These are phyloP conservation scores for Drosophila nigromelanica DNA, from an alignment of 1,140 invertebrate species.

Conservation along the genomic window DNA sequence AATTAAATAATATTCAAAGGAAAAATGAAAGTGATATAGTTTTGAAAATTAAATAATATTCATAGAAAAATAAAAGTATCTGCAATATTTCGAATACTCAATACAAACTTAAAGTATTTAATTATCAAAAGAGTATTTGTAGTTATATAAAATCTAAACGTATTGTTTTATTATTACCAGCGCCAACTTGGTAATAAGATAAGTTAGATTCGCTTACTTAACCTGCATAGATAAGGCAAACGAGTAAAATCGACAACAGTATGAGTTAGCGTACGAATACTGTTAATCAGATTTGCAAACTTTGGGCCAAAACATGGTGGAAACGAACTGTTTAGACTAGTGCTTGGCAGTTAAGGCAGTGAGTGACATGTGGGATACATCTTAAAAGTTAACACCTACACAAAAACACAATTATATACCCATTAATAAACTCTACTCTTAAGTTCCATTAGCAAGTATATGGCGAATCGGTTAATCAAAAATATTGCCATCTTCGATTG, in stretches of 20 bases:
- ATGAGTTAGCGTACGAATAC: neutral
- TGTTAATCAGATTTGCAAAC: slow-evolving; percentile 50
- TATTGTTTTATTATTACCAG: slow-evolving; percentile 17
- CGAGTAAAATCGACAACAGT: slow-evolving; percentile 5
- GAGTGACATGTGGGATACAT: too few species aligned
- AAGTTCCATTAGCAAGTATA: slow-evolving; percentile 61
- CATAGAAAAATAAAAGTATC: too few species aligned
- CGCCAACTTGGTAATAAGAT: slow-evolving; percentile 11
- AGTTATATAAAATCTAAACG: neutral
- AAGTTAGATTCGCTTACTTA: slow-evolving; percentile 9
- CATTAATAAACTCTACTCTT: slow-evolving; percentile 30
- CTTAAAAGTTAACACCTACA: slow-evolving; percentile 44
- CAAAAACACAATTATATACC: slow-evolving; percentile 13
- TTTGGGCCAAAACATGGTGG: neutral
- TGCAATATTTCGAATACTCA: too few species aligned
- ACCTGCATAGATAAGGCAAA: slow-evolving; percentile 26
- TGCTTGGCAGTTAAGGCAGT: too few species aligned
- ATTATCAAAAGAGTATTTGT: too few species aligned
- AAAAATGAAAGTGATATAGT: too few species aligned
- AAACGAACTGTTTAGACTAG: neutral
- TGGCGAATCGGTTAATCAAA: slow-evolving; percentile 25
- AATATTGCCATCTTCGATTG: slow-evolving; percentile 2
- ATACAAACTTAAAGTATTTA: too few species aligned
- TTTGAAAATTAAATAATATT: too few species aligned
- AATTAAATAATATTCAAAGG: too few species aligned